These are phyloP conservation scores for Motacilla tschutschensis DNA, from an alignment of 2,113 vertebrate species.

Conservation along the genomic window DNA sequence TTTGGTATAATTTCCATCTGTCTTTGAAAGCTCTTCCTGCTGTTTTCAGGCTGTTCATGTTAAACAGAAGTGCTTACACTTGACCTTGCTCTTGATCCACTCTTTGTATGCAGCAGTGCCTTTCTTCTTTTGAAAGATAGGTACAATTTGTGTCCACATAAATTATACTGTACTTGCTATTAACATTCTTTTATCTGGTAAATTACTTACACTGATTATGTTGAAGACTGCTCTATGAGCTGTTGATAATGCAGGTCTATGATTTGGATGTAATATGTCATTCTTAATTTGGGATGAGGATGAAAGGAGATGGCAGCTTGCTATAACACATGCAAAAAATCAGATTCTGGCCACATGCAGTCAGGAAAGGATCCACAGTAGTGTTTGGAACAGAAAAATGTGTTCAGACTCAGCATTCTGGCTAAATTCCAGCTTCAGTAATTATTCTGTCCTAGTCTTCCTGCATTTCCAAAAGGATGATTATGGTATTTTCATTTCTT, in stretches of 20 bases:
- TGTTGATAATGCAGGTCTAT: slow-evolving; percentile 65
- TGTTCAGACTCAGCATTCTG: slow-evolving; percentile 33
- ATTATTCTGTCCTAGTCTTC: slow-evolving; percentile 40
- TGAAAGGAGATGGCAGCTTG: slow-evolving; percentile 53
- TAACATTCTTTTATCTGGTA: slow-evolving; percentile 73
- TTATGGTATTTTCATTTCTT: slow-evolving; percentile 31
- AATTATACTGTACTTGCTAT: slow-evolving; percentile 74
- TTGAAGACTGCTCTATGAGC: slow-evolving; percentile 59
- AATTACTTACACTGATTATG: slow-evolving; percentile 68
- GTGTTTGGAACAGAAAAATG: slow-evolving; percentile 5
- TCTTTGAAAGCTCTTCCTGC: slow-evolving; percentile 65
- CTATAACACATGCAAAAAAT: neutral
- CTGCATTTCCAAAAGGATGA: slow-evolving; percentile 17
- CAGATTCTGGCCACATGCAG: neutral
- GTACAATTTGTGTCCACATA: slow-evolving; percentile 69
- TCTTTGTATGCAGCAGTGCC: slow-evolving; percentile 55
- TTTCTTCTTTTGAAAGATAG: slow-evolving; percentile 69
- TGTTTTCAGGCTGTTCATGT: slow-evolving; percentile 57
- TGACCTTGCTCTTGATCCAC: slow-evolving; percentile 67
- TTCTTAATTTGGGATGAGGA: slow-evolving; percentile 63
- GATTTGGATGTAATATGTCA: slow-evolving; percentile 63
- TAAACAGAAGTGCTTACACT: slow-evolving; percentile 61
- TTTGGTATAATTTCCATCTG: slow-evolving; percentile 70
- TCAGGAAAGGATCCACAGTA: slow-evolving; percentile 2
- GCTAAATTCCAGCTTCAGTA: slow-evolving; percentile 45